Conservation (phyloP, 2,888 invertebrate species). For the Lasius fuliginosus region DNA sequence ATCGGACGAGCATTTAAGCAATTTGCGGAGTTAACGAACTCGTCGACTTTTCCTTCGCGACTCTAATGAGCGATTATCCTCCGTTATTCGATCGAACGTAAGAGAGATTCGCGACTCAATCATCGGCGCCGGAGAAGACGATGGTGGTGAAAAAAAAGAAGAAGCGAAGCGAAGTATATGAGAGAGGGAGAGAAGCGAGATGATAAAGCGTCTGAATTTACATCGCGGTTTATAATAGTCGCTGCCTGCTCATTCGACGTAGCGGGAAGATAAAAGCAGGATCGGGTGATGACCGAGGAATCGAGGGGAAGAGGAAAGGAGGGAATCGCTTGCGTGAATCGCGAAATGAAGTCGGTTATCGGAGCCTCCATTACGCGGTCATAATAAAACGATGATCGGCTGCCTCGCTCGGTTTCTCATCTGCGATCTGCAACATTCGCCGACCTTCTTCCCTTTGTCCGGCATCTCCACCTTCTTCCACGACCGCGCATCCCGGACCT, state of each 20-base stretch:
- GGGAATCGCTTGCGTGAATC: slow-evolving; percentile 41
- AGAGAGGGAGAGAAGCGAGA: not conserved
- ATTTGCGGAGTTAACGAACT: slow-evolving; percentile 47
- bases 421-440: slow-evolving; percentile 49
- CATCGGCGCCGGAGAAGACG: slow-evolving; percentile 4
- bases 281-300: slow-evolving; percentile 26
- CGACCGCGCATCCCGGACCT: slow-evolving; percentile 7
- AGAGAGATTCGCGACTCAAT: slow-evolving; percentile 25
- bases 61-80: slow-evolving; percentile 46
- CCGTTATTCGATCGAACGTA: slow-evolving; percentile 19
- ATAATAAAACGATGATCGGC: slow-evolving; percentile 57
- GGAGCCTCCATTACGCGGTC: slow-evolving; percentile 59
- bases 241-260: not conserved
- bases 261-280: slow-evolving; percentile 55
- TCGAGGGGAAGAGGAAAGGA: slow-evolving; percentile 33
- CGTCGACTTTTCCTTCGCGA: slow-evolving; percentile 3
- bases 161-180: not conserved
- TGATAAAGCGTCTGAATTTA: slow-evolving; percentile 13
- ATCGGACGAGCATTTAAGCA: slow-evolving; percentile 46
- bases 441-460: slow-evolving; percentile 47
- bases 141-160: not conserved
- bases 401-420: slow-evolving; percentile 43
- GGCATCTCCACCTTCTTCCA: slow-evolving; percentile 20
- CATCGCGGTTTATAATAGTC: slow-evolving; percentile 19
- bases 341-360: slow-evolving; percentile 59